Base-by-base conservation (phyloP, 1,140 invertebrate genomes). In the Pseudomyrmex flavicornis region DNA sequence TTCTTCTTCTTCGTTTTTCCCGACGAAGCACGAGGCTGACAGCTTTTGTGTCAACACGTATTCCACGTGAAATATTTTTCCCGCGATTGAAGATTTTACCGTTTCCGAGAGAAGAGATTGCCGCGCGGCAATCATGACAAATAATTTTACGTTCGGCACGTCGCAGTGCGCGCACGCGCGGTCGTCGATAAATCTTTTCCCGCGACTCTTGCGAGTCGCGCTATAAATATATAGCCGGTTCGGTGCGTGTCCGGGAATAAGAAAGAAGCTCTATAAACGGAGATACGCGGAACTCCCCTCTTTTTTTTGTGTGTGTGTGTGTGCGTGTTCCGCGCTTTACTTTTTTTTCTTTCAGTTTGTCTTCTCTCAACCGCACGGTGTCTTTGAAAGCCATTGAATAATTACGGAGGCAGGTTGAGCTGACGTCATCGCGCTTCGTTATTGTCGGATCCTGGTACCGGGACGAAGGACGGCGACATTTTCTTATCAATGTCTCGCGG, bases 361-460 rank as follows among this genome's bases (percentile, higher is more conserved):
- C 70, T 2, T 50, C 22, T 50, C 54, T 15, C 35, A 15, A 8
- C 9, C 12, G 17, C 5, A 7, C 22, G 59, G 46, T 68, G 72
- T 59, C 46, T 46, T 48, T 50, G 80, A 63, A 62, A 63, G 62
- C 76, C 5, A 35, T 75, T 52, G 72, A 13, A 58, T 80, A 84
- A 80, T 84, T 80, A 84, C 62, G n/a, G 56, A 84, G 65, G 50
- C 54, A 46, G 26, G 44, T 61, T 58, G 56, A 15, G 56, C n/a
- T 80, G 74, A 84, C 82, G 65, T 84, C 82, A 84, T 65, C 35
- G 82, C 8, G 48, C 59, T 58, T 62, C 74, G 65, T 59, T 59
- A 59, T 50, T 59, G 62, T 79, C 26, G 65, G 52, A 84, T 84
- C 75, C 82, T 84, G 75, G 74, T 84, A 61, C 35, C 75, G 63